Percentiles rank a stretch among this genome's conserved stretches.
phyloP scores from a whole-genome alignment of 2,888 invertebrate species.

The Allophyes oxyacanthae region DNA sequence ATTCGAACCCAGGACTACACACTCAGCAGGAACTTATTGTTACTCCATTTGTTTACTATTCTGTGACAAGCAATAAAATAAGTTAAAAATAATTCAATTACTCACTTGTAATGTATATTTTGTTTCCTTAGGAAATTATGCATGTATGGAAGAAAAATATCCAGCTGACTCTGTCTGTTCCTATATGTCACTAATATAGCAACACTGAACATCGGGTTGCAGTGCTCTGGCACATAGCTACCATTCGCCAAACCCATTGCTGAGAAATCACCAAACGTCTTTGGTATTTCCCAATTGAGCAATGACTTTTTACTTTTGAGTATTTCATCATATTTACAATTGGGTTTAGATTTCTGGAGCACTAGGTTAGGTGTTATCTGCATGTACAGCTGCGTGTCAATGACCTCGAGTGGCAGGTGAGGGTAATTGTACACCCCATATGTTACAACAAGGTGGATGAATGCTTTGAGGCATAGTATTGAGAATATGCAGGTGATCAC shows the following conservation, averaged over 20 bases:
- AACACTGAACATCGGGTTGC: slow-evolving; percentile 89
- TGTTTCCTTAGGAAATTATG: slow-evolving; percentile 95
- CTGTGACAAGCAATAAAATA: too few species aligned
- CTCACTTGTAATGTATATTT: slow-evolving; percentile 93
- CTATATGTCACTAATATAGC: slow-evolving; percentile 95
- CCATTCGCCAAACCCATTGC: slow-evolving; percentile 73
- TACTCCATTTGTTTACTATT: too few species aligned
- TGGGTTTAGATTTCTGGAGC: slow-evolving; percentile 58
- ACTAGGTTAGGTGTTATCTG: slow-evolving; percentile 57
- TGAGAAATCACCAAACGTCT: slow-evolving; percentile 64
- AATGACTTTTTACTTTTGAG: slow-evolving; percentile 63
- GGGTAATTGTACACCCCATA: slow-evolving; percentile 44
- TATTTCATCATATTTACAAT: slow-evolving; percentile 76
- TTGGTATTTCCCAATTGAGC: slow-evolving; percentile 64
- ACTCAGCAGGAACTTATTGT: too few species aligned
- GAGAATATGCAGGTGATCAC: slow-evolving; percentile 61
- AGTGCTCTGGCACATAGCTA: slow-evolving; percentile 72
- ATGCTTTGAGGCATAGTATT: slow-evolving; percentile 30
- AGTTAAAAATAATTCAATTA: slow-evolving; percentile 11
- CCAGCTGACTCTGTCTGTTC: slow-evolving; percentile 93
- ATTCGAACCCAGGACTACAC: too few species aligned
- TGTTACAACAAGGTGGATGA: slow-evolving; percentile 25
- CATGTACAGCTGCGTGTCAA: slow-evolving; percentile 37
- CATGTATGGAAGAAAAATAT: slow-evolving; percentile 94
- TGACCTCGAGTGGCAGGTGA: slow-evolving; percentile 36